A percentile compares a stretch with the other conserved stretches of the same genome.
Conservation (phyloP, 2,888 invertebrate genomes). For the Trissolcus japonicus region DNA sequence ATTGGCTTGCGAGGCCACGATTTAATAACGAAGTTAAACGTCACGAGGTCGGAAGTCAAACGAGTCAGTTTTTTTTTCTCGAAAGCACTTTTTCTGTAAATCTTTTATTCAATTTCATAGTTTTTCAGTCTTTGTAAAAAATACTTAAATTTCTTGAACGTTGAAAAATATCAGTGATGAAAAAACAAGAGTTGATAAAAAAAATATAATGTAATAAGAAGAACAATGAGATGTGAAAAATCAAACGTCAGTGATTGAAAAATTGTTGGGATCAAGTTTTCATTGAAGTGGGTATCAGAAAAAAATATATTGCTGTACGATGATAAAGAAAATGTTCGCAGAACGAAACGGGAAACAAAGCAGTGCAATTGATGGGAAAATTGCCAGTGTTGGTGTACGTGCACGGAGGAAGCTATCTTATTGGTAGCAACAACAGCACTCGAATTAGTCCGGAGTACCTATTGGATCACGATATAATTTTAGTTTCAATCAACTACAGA, state of each 20-base stretch:
- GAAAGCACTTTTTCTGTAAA: not conserved
- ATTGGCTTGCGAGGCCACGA: constrained; percentile 60
- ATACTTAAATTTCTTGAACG: not conserved
- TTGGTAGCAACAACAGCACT: constrained; percentile 63
- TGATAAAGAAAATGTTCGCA: constrained; percentile 15
- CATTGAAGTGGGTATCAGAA: too few species aligned
- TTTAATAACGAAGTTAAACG: constrained; percentile 57
- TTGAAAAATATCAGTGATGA: not conserved
- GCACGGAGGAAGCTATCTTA: constrained; percentile 64
- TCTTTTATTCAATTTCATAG: not conserved
- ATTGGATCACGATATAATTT: constrained; percentile 65
- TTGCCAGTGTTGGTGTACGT: constrained; percentile 68
- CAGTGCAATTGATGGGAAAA: constrained; percentile 35
- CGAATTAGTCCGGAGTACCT: constrained; percentile 65
- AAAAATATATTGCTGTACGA: not conserved
- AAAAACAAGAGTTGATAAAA: not conserved
- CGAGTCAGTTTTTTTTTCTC: too few species aligned
- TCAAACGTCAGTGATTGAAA: too few species aligned
- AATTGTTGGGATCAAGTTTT: too few species aligned
- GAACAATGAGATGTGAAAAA: too few species aligned
- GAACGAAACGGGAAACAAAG: constrained; percentile 15
- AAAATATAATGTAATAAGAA: too few species aligned
- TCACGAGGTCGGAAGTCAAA: constrained; percentile 45
- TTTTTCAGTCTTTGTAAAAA: not conserved
- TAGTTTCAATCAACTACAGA: constrained; percentile 71